Conservation (phyloP, 2,797 vertebrate species). For the Pogonophryne albipinna region DNA sequence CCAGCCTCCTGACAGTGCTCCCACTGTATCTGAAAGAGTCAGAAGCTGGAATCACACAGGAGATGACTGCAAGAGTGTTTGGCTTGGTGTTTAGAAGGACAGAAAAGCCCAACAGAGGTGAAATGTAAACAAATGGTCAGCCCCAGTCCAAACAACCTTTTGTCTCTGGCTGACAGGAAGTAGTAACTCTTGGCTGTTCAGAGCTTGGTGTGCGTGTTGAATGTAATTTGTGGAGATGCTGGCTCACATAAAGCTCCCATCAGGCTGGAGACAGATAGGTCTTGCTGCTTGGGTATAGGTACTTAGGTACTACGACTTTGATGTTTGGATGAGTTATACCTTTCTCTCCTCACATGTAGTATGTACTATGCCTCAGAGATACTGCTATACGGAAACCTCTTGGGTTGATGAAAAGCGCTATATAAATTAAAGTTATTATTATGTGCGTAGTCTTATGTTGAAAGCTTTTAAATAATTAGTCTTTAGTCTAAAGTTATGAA, state of each 20-base stretch:
- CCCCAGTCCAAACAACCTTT: conserved; percentile 61
- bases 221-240: conserved; percentile 44
- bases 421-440: too few species aligned
- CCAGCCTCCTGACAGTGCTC: conserved; percentile 7
- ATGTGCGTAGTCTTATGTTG: neutral
- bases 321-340: conserved; percentile 14
- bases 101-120: conserved; percentile 50
- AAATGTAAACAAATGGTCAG: conserved; percentile 66
- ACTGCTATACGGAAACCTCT: neutral
- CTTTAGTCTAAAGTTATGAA: conserved; percentile 30
- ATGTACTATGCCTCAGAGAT: neutral
- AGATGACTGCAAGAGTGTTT: conserved; percentile 36
- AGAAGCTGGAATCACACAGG: conserved; percentile 12
- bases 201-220: conserved; percentile 34
- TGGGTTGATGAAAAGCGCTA: too few species aligned
- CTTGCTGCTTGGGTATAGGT: conserved; percentile 20
- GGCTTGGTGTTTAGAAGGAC: conserved; percentile 46
- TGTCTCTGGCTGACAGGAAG: conserved; percentile 66
- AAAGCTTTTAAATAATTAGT: conserved; percentile 8
- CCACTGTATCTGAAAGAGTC: conserved; percentile 29
- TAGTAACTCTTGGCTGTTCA: conserved; percentile 69
- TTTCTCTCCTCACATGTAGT: neutral
- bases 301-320: conserved; percentile 15
- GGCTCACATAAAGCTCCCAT: conserved; percentile 42
- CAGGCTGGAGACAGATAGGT: conserved; percentile 30